Conservation (phyloP, 2,797 vertebrate species). For the Malurus leucopterus region DNA sequence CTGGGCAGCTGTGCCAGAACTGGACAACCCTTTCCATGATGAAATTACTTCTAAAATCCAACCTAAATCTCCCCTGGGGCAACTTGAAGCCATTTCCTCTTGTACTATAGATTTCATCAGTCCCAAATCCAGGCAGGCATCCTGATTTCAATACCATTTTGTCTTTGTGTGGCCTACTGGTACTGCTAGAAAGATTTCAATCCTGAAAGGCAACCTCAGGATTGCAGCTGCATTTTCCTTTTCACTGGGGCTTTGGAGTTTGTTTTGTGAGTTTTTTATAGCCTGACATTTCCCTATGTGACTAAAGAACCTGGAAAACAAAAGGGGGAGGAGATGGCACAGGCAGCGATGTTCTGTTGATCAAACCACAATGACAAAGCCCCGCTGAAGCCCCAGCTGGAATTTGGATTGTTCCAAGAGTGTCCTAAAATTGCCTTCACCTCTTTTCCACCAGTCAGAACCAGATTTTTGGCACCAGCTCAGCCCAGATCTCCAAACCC, state of each 20-base stretch:
- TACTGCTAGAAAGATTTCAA: neutral
- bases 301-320: constrained; percentile 18
- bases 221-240: neutral
- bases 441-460: neutral
- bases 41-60: neutral
- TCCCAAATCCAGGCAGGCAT: neutral
- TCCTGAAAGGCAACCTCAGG: neutral
- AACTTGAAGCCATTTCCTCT: neutral
- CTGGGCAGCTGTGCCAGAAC: neutral
- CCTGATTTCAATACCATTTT: neutral
- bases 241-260: neutral
- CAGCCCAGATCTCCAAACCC: neutral
- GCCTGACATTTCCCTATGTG: neutral
- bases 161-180: neutral
- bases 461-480: neutral
- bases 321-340: neutral
- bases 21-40: neutral
- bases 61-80: neutral
- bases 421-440: neutral
- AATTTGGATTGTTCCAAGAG: neutral
- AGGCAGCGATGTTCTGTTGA: neutral
- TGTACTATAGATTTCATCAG: neutral
- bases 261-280: neutral
- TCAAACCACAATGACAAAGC: neutral
- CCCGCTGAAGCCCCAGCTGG: neutral